Evolutionary conservation across 2,113 vertebrate species (phyloP).

Genomic region (Pyxicephalus adspersus): DNA sequence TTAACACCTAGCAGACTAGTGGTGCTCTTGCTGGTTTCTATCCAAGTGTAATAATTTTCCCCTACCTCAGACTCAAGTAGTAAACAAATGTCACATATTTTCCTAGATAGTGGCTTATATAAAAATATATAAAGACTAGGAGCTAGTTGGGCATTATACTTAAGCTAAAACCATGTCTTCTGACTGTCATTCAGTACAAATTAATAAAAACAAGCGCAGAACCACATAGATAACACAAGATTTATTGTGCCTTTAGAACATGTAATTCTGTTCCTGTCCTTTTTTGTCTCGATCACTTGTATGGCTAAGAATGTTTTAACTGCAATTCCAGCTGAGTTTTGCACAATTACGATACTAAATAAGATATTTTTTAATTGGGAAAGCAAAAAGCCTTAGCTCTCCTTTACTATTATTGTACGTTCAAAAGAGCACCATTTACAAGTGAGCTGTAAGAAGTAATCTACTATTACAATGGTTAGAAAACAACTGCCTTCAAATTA

Average conservation of each 20-base stretch:
- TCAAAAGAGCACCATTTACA: conserved; percentile 6
- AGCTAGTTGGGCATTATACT: no score
- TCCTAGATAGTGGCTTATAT: no score
- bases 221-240: neutral
- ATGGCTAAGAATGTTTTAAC: conserved; percentile 22
- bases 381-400: neutral
- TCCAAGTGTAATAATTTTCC: no score
- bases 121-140: no score
- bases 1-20: no score
- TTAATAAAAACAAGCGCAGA: no score
- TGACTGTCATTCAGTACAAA: no score
- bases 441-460: neutral
- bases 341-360: neutral
- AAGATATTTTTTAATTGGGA: conserved; percentile 6
- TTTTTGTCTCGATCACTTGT: conserved; percentile 4
- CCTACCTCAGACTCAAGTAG: no score
- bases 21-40: no score
- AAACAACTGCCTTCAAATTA: neutral
- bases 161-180: no score
- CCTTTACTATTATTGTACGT: conserved; percentile 8
- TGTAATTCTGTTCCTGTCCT: neutral
- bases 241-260: neutral
- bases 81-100: no score
- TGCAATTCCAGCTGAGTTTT: conserved; percentile 13
- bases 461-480: neutral